A percentile compares a stretch with the other conserved stretches of the same genome.
These are phyloP conservation scores for Drosophila meridiana DNA, from an alignment of 2,888 invertebrate species.

Conservation along the genomic window DNA sequence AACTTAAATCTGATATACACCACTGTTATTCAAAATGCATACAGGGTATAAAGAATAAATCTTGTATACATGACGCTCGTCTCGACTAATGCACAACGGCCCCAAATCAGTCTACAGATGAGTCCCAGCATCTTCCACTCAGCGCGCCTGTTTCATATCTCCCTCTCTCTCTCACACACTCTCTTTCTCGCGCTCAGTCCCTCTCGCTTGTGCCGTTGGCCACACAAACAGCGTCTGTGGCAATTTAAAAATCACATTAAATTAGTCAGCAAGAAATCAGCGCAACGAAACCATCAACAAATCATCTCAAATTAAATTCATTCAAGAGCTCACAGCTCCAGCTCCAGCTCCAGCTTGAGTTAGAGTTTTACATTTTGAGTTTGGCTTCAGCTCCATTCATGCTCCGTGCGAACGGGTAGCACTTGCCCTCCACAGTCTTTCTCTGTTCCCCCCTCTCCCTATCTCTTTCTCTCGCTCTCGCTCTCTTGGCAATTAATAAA, in stretches of 20 bases:
- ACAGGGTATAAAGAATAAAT: constrained; percentile 8
- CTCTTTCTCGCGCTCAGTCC: background rate
- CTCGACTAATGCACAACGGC: constrained; percentile 45
- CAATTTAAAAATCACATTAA: constrained; percentile 81
- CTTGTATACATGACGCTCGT: constrained; percentile 27
- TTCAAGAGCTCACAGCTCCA: constrained; percentile 58
- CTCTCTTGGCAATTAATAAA: constrained; percentile 82
- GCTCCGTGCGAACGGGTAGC: constrained; percentile 54
- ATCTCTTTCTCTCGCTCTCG: constrained; percentile 3
- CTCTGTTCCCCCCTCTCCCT: background rate
- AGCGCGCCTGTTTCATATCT: background rate
- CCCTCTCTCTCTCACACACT: background rate
- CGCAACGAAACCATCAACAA: constrained; percentile 81
- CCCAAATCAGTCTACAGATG: constrained; percentile 70
- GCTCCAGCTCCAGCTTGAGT: constrained; percentile 19
- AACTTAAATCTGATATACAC: background rate
- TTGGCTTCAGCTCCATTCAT: constrained; percentile 59
- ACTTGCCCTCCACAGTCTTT: constrained; percentile 22
- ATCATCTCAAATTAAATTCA: constrained; percentile 81
- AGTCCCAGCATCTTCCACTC: constrained; percentile 30
- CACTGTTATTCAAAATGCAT: background rate
- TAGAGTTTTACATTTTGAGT: constrained; percentile 11
- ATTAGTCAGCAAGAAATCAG: constrained; percentile 82
- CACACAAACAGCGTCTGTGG: constrained; percentile 71
- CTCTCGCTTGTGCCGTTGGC: constrained; percentile 28